These are phyloP conservation scores for Channa striata DNA, from an alignment of 2,797 vertebrate genomes.

Conservation along the genomic window DNA sequence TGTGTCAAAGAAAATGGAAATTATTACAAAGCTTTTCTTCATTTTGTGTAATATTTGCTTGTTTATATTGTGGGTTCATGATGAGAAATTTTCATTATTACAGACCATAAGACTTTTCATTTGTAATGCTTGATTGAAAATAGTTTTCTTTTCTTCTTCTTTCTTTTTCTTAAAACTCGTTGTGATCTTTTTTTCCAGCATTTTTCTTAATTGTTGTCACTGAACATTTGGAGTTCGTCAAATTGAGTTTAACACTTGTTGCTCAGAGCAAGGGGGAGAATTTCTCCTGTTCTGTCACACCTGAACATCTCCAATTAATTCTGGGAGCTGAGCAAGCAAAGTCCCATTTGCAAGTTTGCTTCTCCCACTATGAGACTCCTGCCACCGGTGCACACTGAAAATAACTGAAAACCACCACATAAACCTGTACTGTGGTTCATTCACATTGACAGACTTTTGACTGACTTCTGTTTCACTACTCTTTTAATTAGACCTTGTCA, in stretches of 20 bases:
- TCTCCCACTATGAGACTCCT: conserved; percentile 5
- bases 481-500: too few species aligned
- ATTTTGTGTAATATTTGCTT: conserved; percentile 9
- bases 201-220: neutral
- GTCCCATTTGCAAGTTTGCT: conserved; percentile 25
- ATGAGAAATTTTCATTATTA: conserved; percentile 1
- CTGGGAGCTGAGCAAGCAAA: conserved; percentile 32
- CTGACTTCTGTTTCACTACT: conserved; percentile 5
- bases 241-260: conserved; percentile 20
- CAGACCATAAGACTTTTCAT: neutral
- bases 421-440: neutral
- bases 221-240: conserved; percentile 9
- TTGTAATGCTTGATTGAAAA: conserved; percentile 17
- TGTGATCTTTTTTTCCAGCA: neutral
- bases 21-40: conserved; percentile 14
- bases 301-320: conserved; percentile 31
- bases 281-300: conserved; percentile 28
- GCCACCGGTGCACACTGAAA: conserved; percentile 10
- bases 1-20: conserved; percentile 21
- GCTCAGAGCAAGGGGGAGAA: neutral
- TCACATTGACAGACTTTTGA: conserved; percentile 13
- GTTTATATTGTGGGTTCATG: neutral
- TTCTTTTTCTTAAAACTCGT: neutral
- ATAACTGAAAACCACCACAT: conserved; percentile 21
- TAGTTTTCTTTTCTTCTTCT: too few species aligned